phyloP scores from a whole-genome alignment of 2,797 vertebrate species.

The Acanthurus leucopareius region DNA sequence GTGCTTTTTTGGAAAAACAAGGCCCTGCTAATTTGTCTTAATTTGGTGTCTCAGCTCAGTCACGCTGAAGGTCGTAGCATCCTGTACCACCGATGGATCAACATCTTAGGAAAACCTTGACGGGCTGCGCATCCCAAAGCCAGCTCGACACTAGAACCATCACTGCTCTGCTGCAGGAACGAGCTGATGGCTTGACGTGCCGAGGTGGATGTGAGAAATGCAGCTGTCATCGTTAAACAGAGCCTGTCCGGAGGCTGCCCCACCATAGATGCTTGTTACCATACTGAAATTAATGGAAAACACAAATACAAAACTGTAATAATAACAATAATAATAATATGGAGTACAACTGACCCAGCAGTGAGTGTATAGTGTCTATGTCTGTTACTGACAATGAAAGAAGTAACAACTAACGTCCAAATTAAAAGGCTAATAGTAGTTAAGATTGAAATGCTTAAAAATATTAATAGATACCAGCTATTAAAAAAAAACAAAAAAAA shows the following conservation, averaged over 20 bases:
- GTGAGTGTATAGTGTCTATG: slow-evolving; percentile 93
- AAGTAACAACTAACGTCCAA: slow-evolving; percentile 92
- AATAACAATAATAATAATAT: slow-evolving; percentile 82
- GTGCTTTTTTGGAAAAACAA: slow-evolving; percentile 21
- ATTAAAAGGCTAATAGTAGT: slow-evolving; percentile 91
- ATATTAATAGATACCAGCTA: slow-evolving; percentile 99
- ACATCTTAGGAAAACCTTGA: slow-evolving; percentile 78
- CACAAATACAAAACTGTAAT: slow-evolving; percentile 77
- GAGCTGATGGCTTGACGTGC: background rate
- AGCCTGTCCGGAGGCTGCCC: slow-evolving; percentile 84
- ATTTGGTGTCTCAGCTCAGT: slow-evolving; percentile 75
- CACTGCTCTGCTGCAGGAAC: background rate
- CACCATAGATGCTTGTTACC: slow-evolving; percentile 83
- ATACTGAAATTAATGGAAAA: slow-evolving; percentile 85
- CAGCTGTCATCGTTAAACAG: slow-evolving; percentile 61
- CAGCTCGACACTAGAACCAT: background rate
- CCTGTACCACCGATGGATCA: slow-evolving; percentile 85
- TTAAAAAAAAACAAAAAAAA: slow-evolving; percentile 89
- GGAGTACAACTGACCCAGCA: slow-evolving; percentile 99
- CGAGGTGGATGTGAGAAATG: slow-evolving; percentile 31
- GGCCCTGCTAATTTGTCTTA: slow-evolving; percentile 66
- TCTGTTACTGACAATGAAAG: slow-evolving; percentile 90
- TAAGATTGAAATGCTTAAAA: slow-evolving; percentile 93
- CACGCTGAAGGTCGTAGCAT: slow-evolving; percentile 79
- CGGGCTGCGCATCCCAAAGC: slow-evolving; percentile 49